Conservation (phyloP, 2,113 vertebrate genomes). For the Hirundichthys speculiger region DNA sequence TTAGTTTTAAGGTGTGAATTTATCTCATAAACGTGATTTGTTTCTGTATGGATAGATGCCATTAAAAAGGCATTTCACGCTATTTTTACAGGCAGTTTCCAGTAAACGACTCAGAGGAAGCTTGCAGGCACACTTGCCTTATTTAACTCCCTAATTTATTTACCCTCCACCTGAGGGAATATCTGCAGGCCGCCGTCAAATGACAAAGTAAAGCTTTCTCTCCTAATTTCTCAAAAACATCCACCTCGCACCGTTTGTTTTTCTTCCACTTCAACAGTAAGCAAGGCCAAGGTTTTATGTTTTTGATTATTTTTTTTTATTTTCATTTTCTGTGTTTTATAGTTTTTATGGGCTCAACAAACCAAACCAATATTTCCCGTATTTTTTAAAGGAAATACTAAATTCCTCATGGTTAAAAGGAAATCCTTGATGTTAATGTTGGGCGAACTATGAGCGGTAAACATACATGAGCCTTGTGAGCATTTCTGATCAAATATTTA, state of each 20-base stretch:
- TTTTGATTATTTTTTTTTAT: constrained; percentile 7
- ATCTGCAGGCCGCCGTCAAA: constrained; percentile 29
- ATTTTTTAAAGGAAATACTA: constrained; percentile 67
- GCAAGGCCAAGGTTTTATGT: constrained; percentile 33
- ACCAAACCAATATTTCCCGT: constrained; percentile 51
- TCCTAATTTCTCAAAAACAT: constrained; percentile 20
- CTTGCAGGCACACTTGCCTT: constrained; percentile 29
- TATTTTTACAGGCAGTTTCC: constrained; percentile 35
- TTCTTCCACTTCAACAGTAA: constrained; percentile 8
- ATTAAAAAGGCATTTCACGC: constrained; percentile 16
- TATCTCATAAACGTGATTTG: constrained; percentile 30
- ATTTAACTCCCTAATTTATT: constrained; percentile 40
- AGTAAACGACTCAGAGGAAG: constrained; percentile 23
- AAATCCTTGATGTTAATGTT: constrained; percentile 75
- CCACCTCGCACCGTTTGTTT: constrained; percentile 15
- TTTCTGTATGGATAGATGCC: constrained; percentile 16
- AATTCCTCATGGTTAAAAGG: constrained; percentile 61
- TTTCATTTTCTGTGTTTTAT: constrained; percentile 13
- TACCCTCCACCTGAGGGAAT: constrained; percentile 21
- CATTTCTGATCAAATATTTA: constrained; percentile 79
- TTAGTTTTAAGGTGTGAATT: no score
- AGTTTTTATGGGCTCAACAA: constrained; percentile 54
- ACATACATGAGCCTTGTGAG: constrained; percentile 68
- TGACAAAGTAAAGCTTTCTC: constrained; percentile 26
- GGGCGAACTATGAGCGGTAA: constrained; percentile 70